phyloP scores from a whole-genome alignment of 64 coral and sea anemone genomes.

The Porites lutea region DNA sequence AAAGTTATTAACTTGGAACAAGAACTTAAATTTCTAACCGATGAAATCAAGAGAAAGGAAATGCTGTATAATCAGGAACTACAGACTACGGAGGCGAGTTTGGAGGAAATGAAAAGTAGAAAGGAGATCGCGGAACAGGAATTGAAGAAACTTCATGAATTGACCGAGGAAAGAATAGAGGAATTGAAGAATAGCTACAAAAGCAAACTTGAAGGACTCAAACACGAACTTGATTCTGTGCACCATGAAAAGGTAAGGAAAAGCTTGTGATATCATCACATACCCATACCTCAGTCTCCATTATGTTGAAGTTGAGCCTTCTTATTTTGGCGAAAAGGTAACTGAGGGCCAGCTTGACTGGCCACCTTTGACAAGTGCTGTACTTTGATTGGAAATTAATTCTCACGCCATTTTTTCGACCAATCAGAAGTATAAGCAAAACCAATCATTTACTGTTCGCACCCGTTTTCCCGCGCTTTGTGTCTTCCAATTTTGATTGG shows the following conservation, averaged over 20 bases:
- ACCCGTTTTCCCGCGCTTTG: too few relatives aligned
- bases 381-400: too few relatives aligned
- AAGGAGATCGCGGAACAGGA: constrained; percentile 69
- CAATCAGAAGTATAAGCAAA: too few relatives aligned
- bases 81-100: neutral
- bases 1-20: constrained; percentile 56
- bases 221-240: constrained; percentile 49
- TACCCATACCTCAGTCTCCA: too few relatives aligned
- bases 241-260: constrained; percentile 43
- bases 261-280: too few relatives aligned
- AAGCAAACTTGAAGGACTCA: constrained; percentile 25
- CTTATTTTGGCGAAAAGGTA: too few relatives aligned
- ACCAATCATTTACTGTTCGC: too few relatives aligned
- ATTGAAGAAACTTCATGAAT: constrained; percentile 58
- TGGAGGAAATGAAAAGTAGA: constrained; percentile 43
- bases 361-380: too few relatives aligned
- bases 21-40: constrained; percentile 44
- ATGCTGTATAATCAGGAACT: constrained; percentile 2
- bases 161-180: constrained; percentile 53
- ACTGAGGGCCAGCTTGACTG: too few relatives aligned
- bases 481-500: too few relatives aligned
- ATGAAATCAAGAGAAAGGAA: constrained; percentile 47
- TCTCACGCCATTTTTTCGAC: too few relatives aligned
- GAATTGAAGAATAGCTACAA: constrained; percentile 72
- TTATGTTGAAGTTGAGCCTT: too few relatives aligned